phyloP scores from a whole-genome alignment of 2,888 invertebrate genomes.

The Epinotia brunnichana region DNA sequence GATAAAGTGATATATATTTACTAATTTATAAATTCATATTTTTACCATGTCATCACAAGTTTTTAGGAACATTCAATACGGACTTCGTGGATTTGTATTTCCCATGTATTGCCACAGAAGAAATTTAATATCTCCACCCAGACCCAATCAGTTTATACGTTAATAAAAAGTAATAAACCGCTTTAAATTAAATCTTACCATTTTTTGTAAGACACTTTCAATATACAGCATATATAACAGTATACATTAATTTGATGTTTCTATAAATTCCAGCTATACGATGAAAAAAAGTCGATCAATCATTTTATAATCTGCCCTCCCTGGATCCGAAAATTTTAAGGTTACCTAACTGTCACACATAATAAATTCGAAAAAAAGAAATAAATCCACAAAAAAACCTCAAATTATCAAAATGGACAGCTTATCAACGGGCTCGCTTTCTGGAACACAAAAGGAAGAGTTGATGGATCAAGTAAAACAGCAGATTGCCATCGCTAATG shows the following conservation, averaged over 20 bases:
- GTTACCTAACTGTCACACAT: constrained; percentile 57
- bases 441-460: constrained; percentile 90
- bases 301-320: not conserved
- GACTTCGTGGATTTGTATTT: too few relatives aligned
- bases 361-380: constrained; percentile 43
- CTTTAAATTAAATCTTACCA: not conserved
- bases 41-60: too few relatives aligned
- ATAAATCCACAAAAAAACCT: constrained; percentile 30
- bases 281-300: constrained; percentile 9
- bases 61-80: too few relatives aligned
- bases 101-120: not conserved
- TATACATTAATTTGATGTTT: not conserved
- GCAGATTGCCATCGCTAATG: constrained; percentile 96
- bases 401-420: constrained; percentile 81
- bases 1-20: too few relatives aligned
- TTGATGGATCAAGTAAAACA: constrained; percentile 97
- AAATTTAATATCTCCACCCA: not conserved
- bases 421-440: constrained; percentile 81
- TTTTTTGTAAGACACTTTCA: not conserved
- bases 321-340: constrained; percentile 55
- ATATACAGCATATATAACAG: not conserved
- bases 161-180: not conserved
- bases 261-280: not conserved
- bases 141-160: too few relatives aligned
- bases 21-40: too few relatives aligned